These are phyloP conservation scores for Cariama cristata DNA, from an alignment of 2,113 vertebrate genomes.

Conservation along the genomic window DNA sequence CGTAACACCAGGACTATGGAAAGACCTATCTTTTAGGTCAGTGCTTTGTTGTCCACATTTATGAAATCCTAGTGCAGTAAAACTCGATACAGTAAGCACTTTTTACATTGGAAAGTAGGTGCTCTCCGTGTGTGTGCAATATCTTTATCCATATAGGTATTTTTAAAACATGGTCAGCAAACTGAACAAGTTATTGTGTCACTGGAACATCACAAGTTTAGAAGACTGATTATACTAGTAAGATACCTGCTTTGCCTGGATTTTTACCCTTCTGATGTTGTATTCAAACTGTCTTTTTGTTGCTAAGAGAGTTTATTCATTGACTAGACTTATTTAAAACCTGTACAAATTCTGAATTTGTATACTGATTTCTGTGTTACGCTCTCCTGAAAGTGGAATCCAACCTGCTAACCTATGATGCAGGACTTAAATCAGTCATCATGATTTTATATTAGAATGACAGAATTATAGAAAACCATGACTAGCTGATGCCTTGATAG, in stretches of 20 bases:
- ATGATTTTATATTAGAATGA: background rate
- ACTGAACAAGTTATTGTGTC: background rate
- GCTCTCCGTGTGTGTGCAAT: rapidly evolving
- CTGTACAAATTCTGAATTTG: background rate
- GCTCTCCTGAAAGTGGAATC: background rate
- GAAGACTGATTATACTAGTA: background rate
- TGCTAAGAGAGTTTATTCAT: background rate
- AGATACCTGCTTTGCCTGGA: background rate
- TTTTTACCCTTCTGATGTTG: background rate
- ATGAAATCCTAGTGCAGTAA: background rate
- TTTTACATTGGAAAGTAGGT: background rate
- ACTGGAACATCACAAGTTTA: background rate
- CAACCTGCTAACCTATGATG: background rate
- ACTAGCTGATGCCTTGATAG: background rate
- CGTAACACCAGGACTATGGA: background rate
- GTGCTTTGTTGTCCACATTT: background rate
- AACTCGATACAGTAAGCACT: background rate
- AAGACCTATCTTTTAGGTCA: background rate
- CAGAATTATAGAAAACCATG: background rate
- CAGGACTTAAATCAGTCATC: background rate
- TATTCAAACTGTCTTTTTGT: background rate
- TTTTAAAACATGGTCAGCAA: background rate
- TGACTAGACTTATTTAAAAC: background rate
- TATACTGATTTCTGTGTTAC: background rate
- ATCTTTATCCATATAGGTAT: background rate